Percentiles rank a stretch among this genome's conserved stretches.
Evolutionary conservation across 1,140 invertebrate species (phyloP).

Genomic region (Bombus pascuorum): DNA sequence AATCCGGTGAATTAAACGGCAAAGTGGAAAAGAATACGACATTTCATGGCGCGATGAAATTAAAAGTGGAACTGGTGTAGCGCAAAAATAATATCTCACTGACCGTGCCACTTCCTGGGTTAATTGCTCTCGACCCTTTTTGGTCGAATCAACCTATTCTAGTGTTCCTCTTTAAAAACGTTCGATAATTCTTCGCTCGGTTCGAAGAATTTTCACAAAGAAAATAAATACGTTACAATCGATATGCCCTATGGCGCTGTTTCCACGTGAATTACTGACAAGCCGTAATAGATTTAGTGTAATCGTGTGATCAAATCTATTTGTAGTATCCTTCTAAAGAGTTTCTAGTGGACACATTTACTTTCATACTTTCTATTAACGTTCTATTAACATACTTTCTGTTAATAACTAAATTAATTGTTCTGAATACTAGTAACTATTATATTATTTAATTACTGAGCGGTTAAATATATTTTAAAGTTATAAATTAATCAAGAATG

Average conservation of each 20-base stretch:
- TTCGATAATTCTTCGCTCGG: constrained; percentile 22
- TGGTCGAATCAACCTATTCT: constrained; percentile 20
- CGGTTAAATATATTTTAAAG: too few relatives aligned
- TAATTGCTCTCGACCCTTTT: constrained; percentile 57
- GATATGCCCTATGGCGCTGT: neutral
- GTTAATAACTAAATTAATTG: too few relatives aligned
- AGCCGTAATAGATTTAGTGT: neutral
- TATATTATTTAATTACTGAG: too few relatives aligned
- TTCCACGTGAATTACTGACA: neutral
- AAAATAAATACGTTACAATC: constrained; percentile 20
- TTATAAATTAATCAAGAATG: too few relatives aligned
- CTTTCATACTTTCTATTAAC: too few relatives aligned
- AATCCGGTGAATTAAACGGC: constrained; percentile 39
- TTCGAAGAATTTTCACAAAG: constrained; percentile 26
- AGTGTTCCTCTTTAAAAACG: constrained; percentile 33
- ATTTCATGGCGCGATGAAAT: constrained; percentile 34
- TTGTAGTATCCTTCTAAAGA: neutral
- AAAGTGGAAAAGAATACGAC: constrained; percentile 9
- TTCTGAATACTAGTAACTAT: too few relatives aligned
- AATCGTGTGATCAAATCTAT: neutral
- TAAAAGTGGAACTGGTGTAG: constrained; percentile 36
- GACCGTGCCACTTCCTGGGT: constrained; percentile 33
- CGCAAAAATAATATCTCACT: constrained; percentile 44
- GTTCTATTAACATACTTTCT: too few relatives aligned
- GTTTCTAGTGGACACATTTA: neutral